Conservation (phyloP, 2,797 vertebrate species). For the Melanotaenia trifasciata region DNA sequence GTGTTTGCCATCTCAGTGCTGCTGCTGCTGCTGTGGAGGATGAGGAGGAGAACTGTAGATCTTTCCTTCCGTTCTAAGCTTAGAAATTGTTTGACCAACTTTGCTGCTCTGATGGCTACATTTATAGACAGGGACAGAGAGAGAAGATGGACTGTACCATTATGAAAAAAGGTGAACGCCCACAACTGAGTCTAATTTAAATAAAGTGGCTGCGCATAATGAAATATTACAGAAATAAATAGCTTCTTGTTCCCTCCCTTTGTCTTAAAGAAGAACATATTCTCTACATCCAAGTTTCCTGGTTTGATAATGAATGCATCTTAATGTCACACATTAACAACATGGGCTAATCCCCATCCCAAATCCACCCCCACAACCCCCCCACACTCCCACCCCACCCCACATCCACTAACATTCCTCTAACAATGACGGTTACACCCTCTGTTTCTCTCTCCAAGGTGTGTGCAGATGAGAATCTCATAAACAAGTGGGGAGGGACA, state of each 20-base stretch:
- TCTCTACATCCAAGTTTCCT: not conserved
- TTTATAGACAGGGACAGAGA: constrained; percentile 62
- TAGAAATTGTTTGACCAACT: constrained; percentile 24
- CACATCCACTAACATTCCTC: constrained; percentile 30
- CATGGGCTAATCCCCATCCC: constrained; percentile 70
- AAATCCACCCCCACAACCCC: constrained; percentile 20
- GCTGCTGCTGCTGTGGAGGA: not conserved
- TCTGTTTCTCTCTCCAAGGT: constrained; percentile 26
- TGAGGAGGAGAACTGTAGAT: too few species aligned
- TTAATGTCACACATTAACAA: constrained; percentile 34
- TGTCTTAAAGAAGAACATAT: too few species aligned
- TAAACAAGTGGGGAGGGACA: not conserved
- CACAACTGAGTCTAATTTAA: constrained; percentile 19
- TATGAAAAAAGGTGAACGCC: constrained; percentile 43
- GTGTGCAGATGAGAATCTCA: constrained; percentile 1
- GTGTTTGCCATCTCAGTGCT: constrained; percentile 85
- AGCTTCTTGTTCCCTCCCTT: not conserved
- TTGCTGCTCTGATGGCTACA: constrained; percentile 14
- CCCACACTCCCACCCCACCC: not conserved
- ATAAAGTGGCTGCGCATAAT: not conserved
- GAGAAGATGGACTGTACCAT: constrained; percentile 80
- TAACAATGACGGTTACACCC: constrained; percentile 47
- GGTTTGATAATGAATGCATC: not conserved
- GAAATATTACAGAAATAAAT: not conserved
- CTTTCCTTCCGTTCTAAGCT: not conserved